Evolutionary conservation across 2,113 vertebrate genomes (phyloP), one percentile per base, ranked within the genome.

Genomic region (Phodopus roborovskii): DNA sequence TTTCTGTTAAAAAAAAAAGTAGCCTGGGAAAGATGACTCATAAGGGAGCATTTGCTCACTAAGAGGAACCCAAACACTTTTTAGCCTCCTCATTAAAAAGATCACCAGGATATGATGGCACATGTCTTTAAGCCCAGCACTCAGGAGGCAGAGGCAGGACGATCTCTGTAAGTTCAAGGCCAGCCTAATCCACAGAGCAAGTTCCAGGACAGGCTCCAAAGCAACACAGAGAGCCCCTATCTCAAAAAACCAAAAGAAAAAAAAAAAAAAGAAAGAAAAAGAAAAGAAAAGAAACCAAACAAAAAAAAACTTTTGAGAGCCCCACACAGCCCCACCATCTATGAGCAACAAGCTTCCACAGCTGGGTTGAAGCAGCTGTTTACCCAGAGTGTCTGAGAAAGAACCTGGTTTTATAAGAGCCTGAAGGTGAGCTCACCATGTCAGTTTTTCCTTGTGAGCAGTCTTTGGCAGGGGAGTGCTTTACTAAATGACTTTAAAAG

Each of bases 371-470:
- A 62, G 60, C 22, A 78, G 20, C 24, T 86, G 11, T 88, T 90
- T 84, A 78, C n/a, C 53, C 42, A 90, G 73, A 68, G 28, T 24
- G 12, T 70, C 28, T 81, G 62, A 96, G 56, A 71, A 89, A 92
- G 48, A 85, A 85, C 42, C 42, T 89, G 50, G n/a, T 90, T 97
- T 86, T 94, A 77, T 91, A 78, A 30, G 68, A 70, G 58, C 71
- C 85, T 71, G 50, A 92, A 58, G 53, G 0, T 30, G 75, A 77
- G 13, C 26, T 70, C 11, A 2, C 39, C 11, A 20, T 78, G 75
- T 58, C 83, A 62, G 19, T 30, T 93, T 81, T 71, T 50, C 17
- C 22, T 92, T 48, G 79, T 36, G 50, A 78, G 53, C 22, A 74
- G 64, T 70, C n/a, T 93, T 81, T 70, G 11, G 28, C 50, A 91